Evolutionary conservation across 1,140 invertebrate species (phyloP).

Genomic region (Drosophila bocki): DNA sequence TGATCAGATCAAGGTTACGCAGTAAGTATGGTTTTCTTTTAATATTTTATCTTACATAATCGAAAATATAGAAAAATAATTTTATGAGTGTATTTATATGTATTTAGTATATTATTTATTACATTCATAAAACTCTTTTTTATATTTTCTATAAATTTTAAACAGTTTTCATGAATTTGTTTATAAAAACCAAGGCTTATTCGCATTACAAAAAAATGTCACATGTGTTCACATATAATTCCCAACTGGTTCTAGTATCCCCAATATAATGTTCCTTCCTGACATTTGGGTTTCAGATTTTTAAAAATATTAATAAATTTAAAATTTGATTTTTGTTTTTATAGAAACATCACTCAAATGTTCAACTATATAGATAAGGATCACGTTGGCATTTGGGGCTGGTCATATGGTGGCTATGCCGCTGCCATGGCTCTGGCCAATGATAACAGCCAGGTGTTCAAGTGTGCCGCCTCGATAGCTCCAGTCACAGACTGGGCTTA

Average conservation of each 20-base stretch:
- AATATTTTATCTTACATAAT: no score
- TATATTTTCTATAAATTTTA: no score
- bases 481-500: constrained; percentile 95
- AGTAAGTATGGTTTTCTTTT: constrained; percentile 72
- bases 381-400: constrained; percentile 93
- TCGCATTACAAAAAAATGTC: no score
- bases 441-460: constrained; percentile 90
- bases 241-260: no score
- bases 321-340: background rate
- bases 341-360: constrained; percentile 87
- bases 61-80: no score
- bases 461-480: constrained; percentile 97
- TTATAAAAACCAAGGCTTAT: no score
- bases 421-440: constrained; percentile 93
- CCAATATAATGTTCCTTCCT: no score
- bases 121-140: no score
- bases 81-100: no score
- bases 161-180: no score
- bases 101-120: no score
- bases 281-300: background rate
- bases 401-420: constrained; percentile 97
- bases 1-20: constrained; percentile 90
- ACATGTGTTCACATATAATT: no score
- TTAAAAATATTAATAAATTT: background rate
- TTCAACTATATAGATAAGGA: constrained; percentile 89